Percentiles rank a stretch among this genome's conserved stretches.
Conservation (phyloP, 2,113 vertebrate genomes). For the Corapipo altera region DNA sequence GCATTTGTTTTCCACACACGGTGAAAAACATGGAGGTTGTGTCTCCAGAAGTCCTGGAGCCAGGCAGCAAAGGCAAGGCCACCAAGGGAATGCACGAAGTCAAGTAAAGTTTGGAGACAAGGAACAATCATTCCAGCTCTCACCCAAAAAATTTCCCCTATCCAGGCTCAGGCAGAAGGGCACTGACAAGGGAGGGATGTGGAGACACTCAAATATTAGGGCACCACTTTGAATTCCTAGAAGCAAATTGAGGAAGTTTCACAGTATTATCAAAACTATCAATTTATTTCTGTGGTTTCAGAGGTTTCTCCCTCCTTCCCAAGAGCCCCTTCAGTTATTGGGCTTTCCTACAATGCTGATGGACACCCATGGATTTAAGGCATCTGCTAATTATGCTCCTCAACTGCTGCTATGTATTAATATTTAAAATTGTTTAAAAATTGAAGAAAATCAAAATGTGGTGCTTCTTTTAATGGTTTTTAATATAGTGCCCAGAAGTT, state of each 20-base stretch:
- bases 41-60: rapidly evolving
- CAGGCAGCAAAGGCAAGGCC: neutral
- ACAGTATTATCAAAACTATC: neutral
- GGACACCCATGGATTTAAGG: neutral
- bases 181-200: neutral
- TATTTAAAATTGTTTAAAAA: conserved; percentile 17
- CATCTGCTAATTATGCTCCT: neutral
- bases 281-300: neutral
- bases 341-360: neutral
- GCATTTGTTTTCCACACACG: neutral
- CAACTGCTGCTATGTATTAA: neutral
- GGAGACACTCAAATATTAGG: too few relatives aligned
- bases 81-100: neutral
- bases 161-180: neutral
- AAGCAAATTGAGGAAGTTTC: neutral
- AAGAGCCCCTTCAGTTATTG: rapidly evolving
- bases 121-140: neutral
- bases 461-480: neutral
- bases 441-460: neutral
- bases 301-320: neutral
- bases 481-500: neutral
- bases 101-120: rapidly evolving
- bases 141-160: rapidly evolving
- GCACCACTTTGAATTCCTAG: neutral
- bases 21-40: neutral